Base-by-base conservation (phyloP, 64 coral and sea anemone species). In the Montipora sp. region DNA sequence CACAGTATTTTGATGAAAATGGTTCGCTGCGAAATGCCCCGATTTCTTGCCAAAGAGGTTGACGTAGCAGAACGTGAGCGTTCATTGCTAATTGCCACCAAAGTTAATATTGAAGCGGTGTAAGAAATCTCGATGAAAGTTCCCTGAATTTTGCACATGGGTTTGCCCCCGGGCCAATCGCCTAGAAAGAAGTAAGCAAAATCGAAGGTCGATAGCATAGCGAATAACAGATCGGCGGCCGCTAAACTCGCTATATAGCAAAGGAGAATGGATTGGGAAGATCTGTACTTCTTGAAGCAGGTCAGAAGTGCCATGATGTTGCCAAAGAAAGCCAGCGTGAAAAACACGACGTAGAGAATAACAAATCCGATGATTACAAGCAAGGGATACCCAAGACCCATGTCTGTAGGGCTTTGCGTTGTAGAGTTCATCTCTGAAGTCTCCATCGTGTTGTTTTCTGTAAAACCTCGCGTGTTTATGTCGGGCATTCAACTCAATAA, bases 41-140 rank as follows among this genome's bases (percentile, higher is more conserved):
- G 93, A 67, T 90, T 97, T 77, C 95, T 78, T 7, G 92, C 95
- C 5, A 97, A 50, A 15, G 70, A 47, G 15, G 59, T 97, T 1
- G 95, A 94, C 5, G 83, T 76, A 72, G 92, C 83, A 5, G 92
- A 94, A 7, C 95, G 92, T 68, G 87, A 94, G 8, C 95, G 74
- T 70, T 97, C 95, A 43, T 94, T 90, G 67, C 95, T 96, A 5
- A 96, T 96, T 0, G 95, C 95, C 24, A 94, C 95, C 16, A 96
- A 24, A 10, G 95, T 96, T 55, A 96, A 58, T 86, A 96, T 94
- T 0, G 95, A 96, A 46, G 77, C 95, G 47, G 92, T 88, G 78
- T 97, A 97, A 2, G 95, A 94, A 19, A 90, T 94, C 77, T 97
- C 95, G 23, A 94, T 92, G 8, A 94, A 77, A 51, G 88, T 92